Base-by-base conservation (phyloP, 2,797 vertebrate genomes). In the Sebastes trivittatus region DNA sequence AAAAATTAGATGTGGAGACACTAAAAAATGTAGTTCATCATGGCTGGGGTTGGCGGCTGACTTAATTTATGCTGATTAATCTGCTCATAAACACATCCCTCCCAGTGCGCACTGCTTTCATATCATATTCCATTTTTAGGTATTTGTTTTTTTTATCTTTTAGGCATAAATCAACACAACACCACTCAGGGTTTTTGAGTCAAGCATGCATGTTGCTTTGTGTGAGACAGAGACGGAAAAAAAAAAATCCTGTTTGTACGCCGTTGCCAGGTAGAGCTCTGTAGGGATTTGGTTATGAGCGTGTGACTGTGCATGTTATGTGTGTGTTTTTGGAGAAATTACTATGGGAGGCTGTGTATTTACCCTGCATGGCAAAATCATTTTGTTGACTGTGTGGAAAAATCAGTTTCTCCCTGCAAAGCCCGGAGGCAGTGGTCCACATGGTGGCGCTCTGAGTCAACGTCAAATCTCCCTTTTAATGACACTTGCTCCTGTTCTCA, bases 401-500 rank as follows among this genome's bases (percentile, higher is more conserved):
- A 95, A 95, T 94, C 93, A 64, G 88, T 93, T 73, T 81, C 77
- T 79, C 69, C 78, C 78, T 82, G 83, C 78, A 34, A 36, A 70
- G 52, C 78, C 76, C 49, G 13, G 46, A 67, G 63, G 77, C 46
- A 0, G 72, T 36, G 77, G n/a, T 32, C 89, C 95, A 95, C 94
- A 87, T 92, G 94, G 94, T 91, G 95, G 94, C 88, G 90, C 94
- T 94, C 84, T 91, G 77, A 87, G 88, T 91, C 94, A 94, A 90
- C 76, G 11, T 75, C 88, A 55, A 49, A 32, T 32, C 34, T 38
- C 59, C 4, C 63, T 34, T 52, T 59, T 4, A 61, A 58, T 22
- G 85, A 88, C 89, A 72, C 85, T 80, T 77, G 85, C 64, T 83
- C 81, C 71, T 81, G 67, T 81, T 87, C 82, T 93, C 92, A 93